A percentile compares a stretch with the other conserved stretches of the same genome.
phyloP scores from a whole-genome alignment of 2,113 vertebrate species.

The Anarrhichthys ocellatus region DNA sequence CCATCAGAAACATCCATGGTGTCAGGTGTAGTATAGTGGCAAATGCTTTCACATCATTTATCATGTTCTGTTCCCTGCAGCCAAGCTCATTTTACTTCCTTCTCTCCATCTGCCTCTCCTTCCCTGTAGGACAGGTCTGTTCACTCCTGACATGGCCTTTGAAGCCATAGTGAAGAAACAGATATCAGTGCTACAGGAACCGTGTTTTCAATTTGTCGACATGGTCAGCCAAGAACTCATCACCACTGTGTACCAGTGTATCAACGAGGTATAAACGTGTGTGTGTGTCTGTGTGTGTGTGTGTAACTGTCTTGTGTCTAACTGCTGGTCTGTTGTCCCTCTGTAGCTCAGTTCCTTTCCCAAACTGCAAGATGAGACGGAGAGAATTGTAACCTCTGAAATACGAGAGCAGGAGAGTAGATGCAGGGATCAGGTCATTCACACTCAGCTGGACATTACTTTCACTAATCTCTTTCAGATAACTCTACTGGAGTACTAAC shows the following conservation, averaged over 20 bases:
- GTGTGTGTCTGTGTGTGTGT: not conserved
- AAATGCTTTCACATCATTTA: not conserved
- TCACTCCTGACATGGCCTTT: constrained; percentile 95
- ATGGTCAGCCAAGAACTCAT: constrained; percentile 93
- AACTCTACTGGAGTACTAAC: not conserved
- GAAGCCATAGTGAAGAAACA: constrained; percentile 96
- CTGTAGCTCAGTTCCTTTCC: constrained; percentile 90
- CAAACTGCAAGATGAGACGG: constrained; percentile 90
- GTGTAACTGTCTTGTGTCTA: constrained; percentile 35
- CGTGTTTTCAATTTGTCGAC: constrained; percentile 93
- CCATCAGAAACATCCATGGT: constrained; percentile 94
- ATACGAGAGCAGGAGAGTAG: constrained; percentile 91
- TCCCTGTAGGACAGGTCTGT: constrained; percentile 90
- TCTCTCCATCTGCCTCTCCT: not conserved
- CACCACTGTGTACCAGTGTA: constrained; percentile 90
- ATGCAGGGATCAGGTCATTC: constrained; percentile 91
- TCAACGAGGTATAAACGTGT: constrained; percentile 85
- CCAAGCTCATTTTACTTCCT: not conserved
- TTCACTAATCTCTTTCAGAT: not conserved
- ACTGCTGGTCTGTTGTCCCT: constrained; percentile 19
- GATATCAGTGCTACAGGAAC: constrained; percentile 90
- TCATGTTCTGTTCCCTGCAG: not conserved
- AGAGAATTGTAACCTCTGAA: constrained; percentile 90
- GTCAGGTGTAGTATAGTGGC: constrained; percentile 83
- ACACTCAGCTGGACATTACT: not conserved